Evolutionary conservation across 2,888 invertebrate species (phyloP), one percentile per base, ranked within the genome.

Genomic region (Brenthis hecate): DNA sequence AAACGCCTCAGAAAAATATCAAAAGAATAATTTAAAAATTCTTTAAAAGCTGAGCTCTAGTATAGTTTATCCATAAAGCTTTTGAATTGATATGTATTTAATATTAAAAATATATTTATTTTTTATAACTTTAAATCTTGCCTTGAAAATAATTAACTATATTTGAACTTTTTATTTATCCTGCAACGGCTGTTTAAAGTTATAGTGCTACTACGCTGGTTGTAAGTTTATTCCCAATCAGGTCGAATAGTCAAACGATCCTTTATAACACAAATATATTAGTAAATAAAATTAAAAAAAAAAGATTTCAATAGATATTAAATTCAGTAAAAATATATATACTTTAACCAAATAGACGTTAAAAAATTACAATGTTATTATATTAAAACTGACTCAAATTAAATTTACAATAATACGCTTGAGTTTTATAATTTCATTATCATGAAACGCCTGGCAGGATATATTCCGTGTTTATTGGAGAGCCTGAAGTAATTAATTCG

Each of bases 401-500:
- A 58, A 16, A n/a, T 0, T 58, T 58, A 48, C 14, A 60, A 28
- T 58, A 13, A 14, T 2, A 48, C 19, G 13, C 36, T 53, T 43
- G 13, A 53, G 14, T 62, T 32, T 8, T 62, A 62, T 53, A 53
- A 53, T 16, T 53, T 53, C 16, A n/a, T 51, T 53, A 16, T 53
- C 16, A 53, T 62, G 19, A 62, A 62, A 62, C 53, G 51, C 53
- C 28, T 43, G 61, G 19, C 32, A 14, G 55, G 43, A 61, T 58
- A 61, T 36, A 63, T 56, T 63, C 56, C 56, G 58, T 48, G 53
- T 61, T 65, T 58, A 55, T 66, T 51, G 47, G 43, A 68, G 28
- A 53, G 23, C 43, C 68, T 53, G 36, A 54, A 57, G 56, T 68
- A 68, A 65, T 68, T 68, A 69, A 66, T 55, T 66, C 51, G 66